These are phyloP conservation scores for Brachirus orientalis DNA, from an alignment of 2,113 vertebrate species.

Conservation along the genomic window DNA sequence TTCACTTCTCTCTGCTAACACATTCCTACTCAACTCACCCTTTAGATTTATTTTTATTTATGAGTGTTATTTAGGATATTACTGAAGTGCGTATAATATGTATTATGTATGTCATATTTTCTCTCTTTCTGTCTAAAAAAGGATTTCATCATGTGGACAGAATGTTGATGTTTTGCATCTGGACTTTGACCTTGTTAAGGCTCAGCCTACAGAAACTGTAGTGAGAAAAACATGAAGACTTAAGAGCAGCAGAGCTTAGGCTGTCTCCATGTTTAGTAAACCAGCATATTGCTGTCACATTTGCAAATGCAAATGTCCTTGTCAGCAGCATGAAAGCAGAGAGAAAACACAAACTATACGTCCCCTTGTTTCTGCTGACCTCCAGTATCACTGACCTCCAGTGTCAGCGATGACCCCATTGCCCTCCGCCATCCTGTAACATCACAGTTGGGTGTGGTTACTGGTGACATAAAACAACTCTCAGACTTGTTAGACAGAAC, in stretches of 20 bases:
- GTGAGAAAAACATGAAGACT: too few relatives aligned
- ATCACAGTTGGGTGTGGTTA: neutral
- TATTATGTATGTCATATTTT: too few relatives aligned
- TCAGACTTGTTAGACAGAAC: too few relatives aligned
- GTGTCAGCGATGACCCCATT: neutral
- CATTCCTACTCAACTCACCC: constrained; percentile 18
- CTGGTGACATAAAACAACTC: neutral
- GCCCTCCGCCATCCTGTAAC: neutral
- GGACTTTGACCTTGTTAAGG: too few relatives aligned
- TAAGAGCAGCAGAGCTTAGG: too few relatives aligned
- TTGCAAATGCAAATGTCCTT: too few relatives aligned
- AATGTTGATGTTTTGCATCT: too few relatives aligned
- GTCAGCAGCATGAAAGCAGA: neutral
- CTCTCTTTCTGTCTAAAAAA: too few relatives aligned
- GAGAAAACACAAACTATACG: neutral
- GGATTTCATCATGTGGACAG: too few relatives aligned
- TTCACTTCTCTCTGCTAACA: constrained; percentile 1
- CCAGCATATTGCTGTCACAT: neutral
- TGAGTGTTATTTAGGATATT: neutral
- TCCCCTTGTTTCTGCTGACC: constrained; percentile 5
- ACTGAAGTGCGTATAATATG: constrained; percentile 27
- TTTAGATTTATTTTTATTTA: neutral
- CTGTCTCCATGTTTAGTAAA: too few relatives aligned
- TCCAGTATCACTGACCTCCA: neutral
- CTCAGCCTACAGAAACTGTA: too few relatives aligned